A percentile compares a stretch with the other conserved stretches of the same genome.
Evolutionary conservation across 2,888 invertebrate genomes (phyloP).

Genomic region (Ochropleura plecta): DNA sequence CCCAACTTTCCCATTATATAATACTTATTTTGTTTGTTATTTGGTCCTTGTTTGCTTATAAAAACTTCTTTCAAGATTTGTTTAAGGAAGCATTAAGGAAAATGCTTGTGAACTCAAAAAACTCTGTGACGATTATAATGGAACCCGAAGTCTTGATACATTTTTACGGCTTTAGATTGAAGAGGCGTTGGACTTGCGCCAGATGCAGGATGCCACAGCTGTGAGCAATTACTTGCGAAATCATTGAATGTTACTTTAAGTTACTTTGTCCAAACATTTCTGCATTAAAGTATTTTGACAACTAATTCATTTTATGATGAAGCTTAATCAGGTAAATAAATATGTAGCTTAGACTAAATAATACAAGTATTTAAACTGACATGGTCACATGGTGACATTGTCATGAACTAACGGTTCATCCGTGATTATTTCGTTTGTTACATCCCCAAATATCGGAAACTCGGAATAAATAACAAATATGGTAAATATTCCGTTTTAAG

Average conservation of each 20-base stretch:
- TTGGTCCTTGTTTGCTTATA: constrained; percentile 21
- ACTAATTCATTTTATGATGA: constrained; percentile 7
- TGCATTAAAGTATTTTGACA: background rate
- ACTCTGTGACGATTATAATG: constrained; percentile 9
- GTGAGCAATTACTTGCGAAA: constrained; percentile 19
- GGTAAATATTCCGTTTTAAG: too few relatives aligned
- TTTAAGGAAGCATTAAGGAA: constrained; percentile 23
- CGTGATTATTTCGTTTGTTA: too few relatives aligned
- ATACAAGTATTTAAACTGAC: too few relatives aligned
- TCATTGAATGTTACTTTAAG: constrained; percentile 14
- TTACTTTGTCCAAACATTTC: background rate
- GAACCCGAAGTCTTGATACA: constrained; percentile 17
- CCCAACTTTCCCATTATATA: constrained; percentile 54
- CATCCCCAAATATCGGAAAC: too few relatives aligned
- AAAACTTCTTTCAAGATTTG: constrained; percentile 22
- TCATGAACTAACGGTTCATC: too few relatives aligned
- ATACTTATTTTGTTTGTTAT: constrained; percentile 46
- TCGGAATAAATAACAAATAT: too few relatives aligned
- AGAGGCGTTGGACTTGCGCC: constrained; percentile 9
- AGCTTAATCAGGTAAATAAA: constrained; percentile 4
- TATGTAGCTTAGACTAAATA: background rate
- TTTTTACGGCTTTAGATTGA: constrained; percentile 12
- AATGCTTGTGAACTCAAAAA: constrained; percentile 7
- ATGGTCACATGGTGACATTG: too few relatives aligned
- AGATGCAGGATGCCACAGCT: constrained; percentile 30